phyloP scores from a whole-genome alignment of 2,113 vertebrate genomes.

The Phalacrocorax brasilianus region DNA sequence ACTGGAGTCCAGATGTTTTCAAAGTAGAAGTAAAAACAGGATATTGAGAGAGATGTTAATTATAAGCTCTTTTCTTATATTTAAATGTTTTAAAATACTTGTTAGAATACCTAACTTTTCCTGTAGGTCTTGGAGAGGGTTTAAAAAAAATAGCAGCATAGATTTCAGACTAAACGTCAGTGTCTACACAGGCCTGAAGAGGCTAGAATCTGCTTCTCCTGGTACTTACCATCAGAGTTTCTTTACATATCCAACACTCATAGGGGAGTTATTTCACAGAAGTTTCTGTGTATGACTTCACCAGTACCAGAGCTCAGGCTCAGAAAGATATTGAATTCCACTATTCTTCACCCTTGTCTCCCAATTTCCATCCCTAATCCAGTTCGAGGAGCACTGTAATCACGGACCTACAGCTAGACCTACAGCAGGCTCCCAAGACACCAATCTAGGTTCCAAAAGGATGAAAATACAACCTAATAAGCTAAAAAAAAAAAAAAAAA shows the following conservation, averaged over 20 bases:
- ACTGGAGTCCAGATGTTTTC: conserved; percentile 58
- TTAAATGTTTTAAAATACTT: conserved; percentile 45
- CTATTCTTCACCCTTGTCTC: not conserved
- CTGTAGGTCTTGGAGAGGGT: conserved; percentile 34
- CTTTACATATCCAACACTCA: not conserved
- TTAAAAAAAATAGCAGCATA: not conserved
- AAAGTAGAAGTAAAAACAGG: conserved; percentile 38
- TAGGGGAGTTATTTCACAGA: not conserved
- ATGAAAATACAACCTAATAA: not conserved
- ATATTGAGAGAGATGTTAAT: conserved; percentile 34
- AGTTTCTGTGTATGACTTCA: not conserved
- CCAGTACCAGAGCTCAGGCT: not conserved
- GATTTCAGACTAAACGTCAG: conserved; percentile 27
- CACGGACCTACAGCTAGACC: not conserved
- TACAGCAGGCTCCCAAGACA: not conserved
- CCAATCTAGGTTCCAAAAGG: not conserved
- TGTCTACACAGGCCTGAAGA: not conserved
- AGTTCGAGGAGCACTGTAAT: not conserved
- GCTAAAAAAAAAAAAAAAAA: not conserved
- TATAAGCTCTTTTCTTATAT: conserved; percentile 41
- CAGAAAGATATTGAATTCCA: not conserved
- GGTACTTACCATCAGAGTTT: not conserved
- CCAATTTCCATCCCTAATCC: not conserved
- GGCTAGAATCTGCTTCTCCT: not conserved
- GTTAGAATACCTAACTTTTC: conserved; percentile 47